These are phyloP conservation scores for Hephaestus fuliginosus DNA, from an alignment of 2,797 vertebrate genomes.

Conservation along the genomic window DNA sequence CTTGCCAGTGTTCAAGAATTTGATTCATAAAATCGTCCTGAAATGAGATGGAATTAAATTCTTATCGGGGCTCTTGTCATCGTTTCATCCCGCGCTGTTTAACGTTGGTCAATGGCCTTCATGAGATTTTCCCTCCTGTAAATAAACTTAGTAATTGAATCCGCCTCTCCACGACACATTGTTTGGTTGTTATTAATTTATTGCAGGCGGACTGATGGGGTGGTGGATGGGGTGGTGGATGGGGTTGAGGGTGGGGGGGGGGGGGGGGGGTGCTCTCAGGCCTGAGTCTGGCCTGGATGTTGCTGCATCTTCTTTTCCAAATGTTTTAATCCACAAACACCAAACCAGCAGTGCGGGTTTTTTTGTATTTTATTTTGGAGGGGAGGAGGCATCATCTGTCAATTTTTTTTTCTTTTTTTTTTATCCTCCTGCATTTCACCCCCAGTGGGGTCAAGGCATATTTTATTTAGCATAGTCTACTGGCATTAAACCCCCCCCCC, in stretches of 20 bases:
- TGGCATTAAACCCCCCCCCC: constrained; percentile 77
- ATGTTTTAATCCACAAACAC: constrained; percentile 13
- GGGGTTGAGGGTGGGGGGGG: no score
- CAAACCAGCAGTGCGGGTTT: constrained; percentile 1
- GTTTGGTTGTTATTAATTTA: constrained; percentile 81
- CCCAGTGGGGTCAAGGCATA: constrained; percentile 79
- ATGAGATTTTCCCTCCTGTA: constrained; percentile 85
- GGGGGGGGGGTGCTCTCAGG: background rate
- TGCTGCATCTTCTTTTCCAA: constrained; percentile 9
- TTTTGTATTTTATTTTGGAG: no score
- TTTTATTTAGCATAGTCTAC: constrained; percentile 84
- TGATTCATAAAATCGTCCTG: constrained; percentile 98
- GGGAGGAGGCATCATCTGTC: constrained; percentile 59
- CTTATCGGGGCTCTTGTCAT: constrained; percentile 99
- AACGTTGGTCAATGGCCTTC: constrained; percentile 86
- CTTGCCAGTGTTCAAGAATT: constrained; percentile 97
- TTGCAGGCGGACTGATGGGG: constrained; percentile 56
- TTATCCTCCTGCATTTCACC: constrained; percentile 64
- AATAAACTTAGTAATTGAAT: constrained; percentile 85
- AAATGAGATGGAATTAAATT: constrained; percentile 99
- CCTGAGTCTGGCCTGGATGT: constrained; percentile 1
- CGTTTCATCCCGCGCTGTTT: constrained; percentile 92
- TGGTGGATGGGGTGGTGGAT: no score
- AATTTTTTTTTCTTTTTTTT: constrained; percentile 39
- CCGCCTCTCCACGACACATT: constrained; percentile 79